phyloP scores from a whole-genome alignment of 2,888 invertebrate genomes.

The Lithosia quadra region DNA sequence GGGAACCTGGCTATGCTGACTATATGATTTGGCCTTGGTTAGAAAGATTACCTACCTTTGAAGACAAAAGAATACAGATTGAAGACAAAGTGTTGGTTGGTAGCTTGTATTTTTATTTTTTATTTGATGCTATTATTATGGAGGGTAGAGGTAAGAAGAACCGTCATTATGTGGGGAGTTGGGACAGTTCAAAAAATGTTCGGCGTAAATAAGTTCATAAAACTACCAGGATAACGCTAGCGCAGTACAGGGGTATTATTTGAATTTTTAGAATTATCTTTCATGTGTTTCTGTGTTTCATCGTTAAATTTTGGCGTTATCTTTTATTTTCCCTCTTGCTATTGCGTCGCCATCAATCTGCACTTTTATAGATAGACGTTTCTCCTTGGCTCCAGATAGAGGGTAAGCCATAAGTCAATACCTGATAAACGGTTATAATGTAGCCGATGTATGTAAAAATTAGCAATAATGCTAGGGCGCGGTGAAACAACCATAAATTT shows the following conservation, averaged over 20 bases:
- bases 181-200: too few species aligned
- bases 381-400: not conserved
- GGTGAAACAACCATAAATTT: not conserved
- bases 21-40: constrained; percentile 97
- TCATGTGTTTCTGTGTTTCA: not conserved
- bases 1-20: constrained; percentile 91
- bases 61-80: constrained; percentile 82
- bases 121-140: not conserved
- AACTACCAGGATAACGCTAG: too few species aligned
- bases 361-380: not conserved
- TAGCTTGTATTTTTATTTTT: constrained; percentile 13
- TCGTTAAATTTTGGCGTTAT: not conserved
- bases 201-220: too few species aligned
- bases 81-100: constrained; percentile 78
- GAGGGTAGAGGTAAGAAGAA: too few species aligned
- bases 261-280: too few species aligned
- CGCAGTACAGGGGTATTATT: too few species aligned
- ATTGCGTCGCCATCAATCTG: not conserved
- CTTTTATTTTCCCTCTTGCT: not conserved
- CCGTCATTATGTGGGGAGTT: too few species aligned
- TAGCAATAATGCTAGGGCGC: too few species aligned
- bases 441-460: not conserved
- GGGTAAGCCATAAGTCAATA: not conserved
- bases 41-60: constrained; percentile 86
- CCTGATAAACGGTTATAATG: too few species aligned